A percentile compares a stretch with the other conserved stretches of the same genome.
Conservation (phyloP, 2,888 invertebrate genomes). For the Scelioninae gen. 2 region DNA sequence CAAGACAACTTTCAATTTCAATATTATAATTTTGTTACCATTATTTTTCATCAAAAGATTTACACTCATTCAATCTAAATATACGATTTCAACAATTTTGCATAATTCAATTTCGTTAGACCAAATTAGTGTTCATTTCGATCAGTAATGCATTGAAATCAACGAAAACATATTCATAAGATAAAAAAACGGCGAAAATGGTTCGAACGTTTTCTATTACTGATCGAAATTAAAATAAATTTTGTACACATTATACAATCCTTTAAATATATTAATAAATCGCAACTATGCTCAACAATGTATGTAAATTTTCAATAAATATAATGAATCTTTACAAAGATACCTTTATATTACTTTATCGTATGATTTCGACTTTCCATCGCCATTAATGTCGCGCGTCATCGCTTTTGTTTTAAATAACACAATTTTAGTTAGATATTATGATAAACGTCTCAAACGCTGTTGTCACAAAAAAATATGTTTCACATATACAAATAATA, state of each 20-base stretch:
- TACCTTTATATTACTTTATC: constrained; percentile 5
- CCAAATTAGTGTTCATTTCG: constrained; percentile 22
- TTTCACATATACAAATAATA: constrained; percentile 44
- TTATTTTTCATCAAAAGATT: not conserved
- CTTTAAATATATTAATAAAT: constrained; percentile 35
- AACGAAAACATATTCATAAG: not conserved
- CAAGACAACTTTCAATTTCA: constrained; percentile 21
- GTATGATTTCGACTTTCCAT: constrained; percentile 1
- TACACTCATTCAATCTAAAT: no score
- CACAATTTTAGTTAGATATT: constrained; percentile 14
- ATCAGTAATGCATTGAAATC: constrained; percentile 14
- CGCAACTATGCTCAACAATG: constrained; percentile 36
- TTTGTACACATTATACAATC: constrained; percentile 37
- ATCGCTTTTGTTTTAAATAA: constrained; percentile 28
- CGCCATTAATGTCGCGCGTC: constrained; percentile 17
- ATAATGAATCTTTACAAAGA: constrained; percentile 48
- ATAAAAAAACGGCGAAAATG: not conserved
- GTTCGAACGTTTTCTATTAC: constrained; percentile 2
- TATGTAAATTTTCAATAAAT: constrained; percentile 50
- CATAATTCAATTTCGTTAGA: not conserved
- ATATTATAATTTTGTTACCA: not conserved
- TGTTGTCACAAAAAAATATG: constrained; percentile 39
- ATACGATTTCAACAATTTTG: constrained; percentile 24
- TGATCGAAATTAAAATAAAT: constrained; percentile 44
- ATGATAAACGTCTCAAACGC: constrained; percentile 12